Evolutionary conservation across 2,888 invertebrate species (phyloP).

Genomic region (Entomobrya proxima): DNA sequence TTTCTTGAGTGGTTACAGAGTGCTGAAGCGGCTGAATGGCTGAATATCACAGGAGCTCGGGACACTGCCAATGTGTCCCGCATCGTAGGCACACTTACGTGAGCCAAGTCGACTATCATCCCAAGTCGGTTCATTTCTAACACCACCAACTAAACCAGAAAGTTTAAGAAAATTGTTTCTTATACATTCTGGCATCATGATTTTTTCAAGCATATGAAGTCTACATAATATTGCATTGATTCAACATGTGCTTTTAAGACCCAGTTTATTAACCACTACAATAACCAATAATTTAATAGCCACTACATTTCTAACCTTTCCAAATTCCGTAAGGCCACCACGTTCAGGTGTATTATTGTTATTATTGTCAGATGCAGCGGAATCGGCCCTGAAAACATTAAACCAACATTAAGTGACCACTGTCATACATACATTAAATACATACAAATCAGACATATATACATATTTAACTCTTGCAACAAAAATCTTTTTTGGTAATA

Average conservation of each 20-base stretch:
- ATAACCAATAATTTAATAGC: not conserved
- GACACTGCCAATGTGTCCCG: constrained; percentile 88
- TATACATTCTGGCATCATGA: not conserved
- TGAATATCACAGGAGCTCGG: constrained; percentile 93
- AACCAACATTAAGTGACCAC: not conserved
- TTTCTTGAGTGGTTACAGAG: constrained; percentile 92
- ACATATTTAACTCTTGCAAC: not conserved
- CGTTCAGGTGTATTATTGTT: constrained; percentile 41
- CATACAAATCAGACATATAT: not conserved
- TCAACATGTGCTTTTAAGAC: too few relatives aligned
- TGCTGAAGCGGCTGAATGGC: constrained; percentile 87
- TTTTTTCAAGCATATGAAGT: too few relatives aligned
- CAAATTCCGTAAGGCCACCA: constrained; percentile 57
- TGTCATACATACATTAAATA: not conserved
- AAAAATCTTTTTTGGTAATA: too few relatives aligned
- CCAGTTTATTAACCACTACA: too few relatives aligned
- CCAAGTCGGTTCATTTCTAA: constrained; percentile 93
- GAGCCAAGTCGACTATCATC: constrained; percentile 93
- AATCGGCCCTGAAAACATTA: constrained; percentile 79
- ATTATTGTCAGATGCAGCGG: constrained; percentile 93
- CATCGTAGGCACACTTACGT: constrained; percentile 85
- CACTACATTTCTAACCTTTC: constrained; percentile 31
- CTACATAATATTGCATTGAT: too few relatives aligned
- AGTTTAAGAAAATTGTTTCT: not conserved
- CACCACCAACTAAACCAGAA: constrained; percentile 78